Base-by-base conservation (phyloP, 2,113 vertebrate species). In the Recurvirostra avosetta region DNA sequence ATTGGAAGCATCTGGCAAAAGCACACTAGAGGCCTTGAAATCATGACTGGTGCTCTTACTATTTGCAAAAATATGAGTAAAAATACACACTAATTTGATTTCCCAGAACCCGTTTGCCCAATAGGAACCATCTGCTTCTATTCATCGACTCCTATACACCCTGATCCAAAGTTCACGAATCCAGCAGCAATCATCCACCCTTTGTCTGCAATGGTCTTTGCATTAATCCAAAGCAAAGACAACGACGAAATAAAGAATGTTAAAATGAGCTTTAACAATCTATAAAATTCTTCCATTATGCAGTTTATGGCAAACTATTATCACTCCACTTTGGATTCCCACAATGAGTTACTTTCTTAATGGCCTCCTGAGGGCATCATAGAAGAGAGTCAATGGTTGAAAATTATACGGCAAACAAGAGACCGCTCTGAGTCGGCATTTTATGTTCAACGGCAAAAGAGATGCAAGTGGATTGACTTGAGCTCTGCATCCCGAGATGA, bases 301-400 rank as follows among this genome's bases (percentile, higher is more conserved):
- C 70, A 43, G 65, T 92, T 95, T 92, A 95, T 75, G 77, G 87
- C 53, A 32, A 79, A 79, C 70, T 92, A 96, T 87, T 89, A 86
- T 74, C 77, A 27, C n/a, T 43, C 80, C 52, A 59, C 66, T 94
- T 87, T 72, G 70, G 68, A 91, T 90, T 90, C 76, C 81, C 52
- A 56, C 83, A 79, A 88, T 56, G 70, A 93, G 85, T 86, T 91
- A 72, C 65, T 92, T 89, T 38, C 68, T 68, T 62, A 90, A 76
- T 49, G 96, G 73, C 67, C 32, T 97, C 94, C 94, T 87, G 85
- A 90, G 93, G 93, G 74, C 78, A 96, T 59, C 91, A n/a, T 34
- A 93, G 95, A 97, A 84, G 9, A 23, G 45, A 86, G 68, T 77
- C 90, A 94, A 86, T 58, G 17, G 62, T 68, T 95, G 67, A 77